Evolutionary conservation across 2,888 invertebrate genomes (phyloP), one percentile per base, ranked within the genome.

Genomic region (Tetranychus truncatus): DNA sequence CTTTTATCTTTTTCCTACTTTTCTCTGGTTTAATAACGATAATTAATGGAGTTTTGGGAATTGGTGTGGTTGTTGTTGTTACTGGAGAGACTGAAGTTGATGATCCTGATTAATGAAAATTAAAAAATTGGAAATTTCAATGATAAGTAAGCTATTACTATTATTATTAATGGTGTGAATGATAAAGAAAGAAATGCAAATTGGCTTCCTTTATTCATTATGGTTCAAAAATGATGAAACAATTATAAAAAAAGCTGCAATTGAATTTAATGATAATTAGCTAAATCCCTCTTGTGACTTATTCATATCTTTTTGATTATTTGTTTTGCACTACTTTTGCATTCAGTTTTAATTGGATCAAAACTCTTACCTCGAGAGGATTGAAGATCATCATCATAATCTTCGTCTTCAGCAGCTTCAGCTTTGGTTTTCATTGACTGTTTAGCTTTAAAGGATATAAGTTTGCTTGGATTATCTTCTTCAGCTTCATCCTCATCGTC

Each of bases 1-100:
- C 34, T 11, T 69, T 24, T 11, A 24, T 69, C 69, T 69, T 69
- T 24, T 69, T 69, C 18, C 11, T 24, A n/a, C 11, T 24, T 69
- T 69, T 69, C 20, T 69, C 69, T 9, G 69, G 34, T 69, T 69
- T 69, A 20, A 69, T 69, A 11, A 69, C 34, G 11, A 69, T 69
- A 20, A 69, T 69, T 69, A 69, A 69, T 11, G 69, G 69, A 24
- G 69, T 69, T 21, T 69, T 69, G 69, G 69, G 69, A 24, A 69
- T 69, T 21, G 69, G 69, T 69, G 69, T 69, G 18, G 69, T 69
- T 18, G 69, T 69, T 20, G 69, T 69, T 11, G 69, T 24, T 3
- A 21, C 21, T 69, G 18, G 18, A 20, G 69, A 24, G 4, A 24
- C 69, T 69, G 69, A 69, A 69, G 21, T 69, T 69, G 55, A 55